These are phyloP conservation scores for Xiphorhynchus elegans DNA, from an alignment of 2,113 vertebrate genomes.

Conservation along the genomic window DNA sequence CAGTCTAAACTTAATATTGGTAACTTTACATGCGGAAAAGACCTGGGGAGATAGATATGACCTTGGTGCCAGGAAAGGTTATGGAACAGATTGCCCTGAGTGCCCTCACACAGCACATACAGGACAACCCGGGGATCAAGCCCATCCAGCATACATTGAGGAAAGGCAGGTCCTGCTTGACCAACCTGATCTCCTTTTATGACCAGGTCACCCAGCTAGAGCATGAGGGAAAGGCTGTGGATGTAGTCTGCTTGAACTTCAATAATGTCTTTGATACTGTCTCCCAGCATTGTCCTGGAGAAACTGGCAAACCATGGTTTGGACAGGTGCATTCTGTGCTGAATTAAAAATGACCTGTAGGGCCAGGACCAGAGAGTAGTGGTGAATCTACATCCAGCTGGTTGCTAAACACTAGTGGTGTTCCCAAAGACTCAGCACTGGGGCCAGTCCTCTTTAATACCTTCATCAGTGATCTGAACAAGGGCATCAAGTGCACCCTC, in stretches of 20 bases:
- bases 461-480: neutral
- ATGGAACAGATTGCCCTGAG: neutral
- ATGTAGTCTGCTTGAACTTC: neutral
- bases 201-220: neutral
- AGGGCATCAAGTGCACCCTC: neutral
- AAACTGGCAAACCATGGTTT: neutral
- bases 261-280: neutral
- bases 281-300: neutral
- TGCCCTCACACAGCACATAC: neutral
- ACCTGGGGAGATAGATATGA: neutral
- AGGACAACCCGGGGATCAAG: neutral
- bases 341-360: neutral
- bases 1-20: neutral
- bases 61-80: neutral
- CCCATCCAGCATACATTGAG: neutral
- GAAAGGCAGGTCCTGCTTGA: neutral
- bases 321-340: neutral
- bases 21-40: neutral
- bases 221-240: neutral
- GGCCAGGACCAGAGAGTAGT: neutral
- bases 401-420: neutral
- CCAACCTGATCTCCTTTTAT: neutral
- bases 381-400: neutral
- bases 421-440: neutral
- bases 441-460: neutral